Base-by-base conservation (phyloP, 2,797 vertebrate species). In the Gallinago solitaria region DNA sequence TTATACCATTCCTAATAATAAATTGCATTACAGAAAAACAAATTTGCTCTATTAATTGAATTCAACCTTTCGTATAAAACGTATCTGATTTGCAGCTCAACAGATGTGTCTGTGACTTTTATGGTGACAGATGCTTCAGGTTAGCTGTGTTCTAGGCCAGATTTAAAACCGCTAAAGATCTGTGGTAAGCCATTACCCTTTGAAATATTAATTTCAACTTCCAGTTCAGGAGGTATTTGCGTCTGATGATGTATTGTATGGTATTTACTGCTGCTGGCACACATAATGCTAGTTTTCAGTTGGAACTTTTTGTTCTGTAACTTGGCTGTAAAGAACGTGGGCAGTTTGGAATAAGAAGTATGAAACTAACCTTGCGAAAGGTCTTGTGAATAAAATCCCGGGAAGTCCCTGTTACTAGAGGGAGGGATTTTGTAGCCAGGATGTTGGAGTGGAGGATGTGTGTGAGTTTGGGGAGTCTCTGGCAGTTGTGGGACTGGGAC, bases 41-140 rank as follows among this genome's bases (percentile, higher is more conserved):
- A 35, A 87, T 56, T 47, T 56, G 30, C 47, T 81, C 30, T 60
- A 51, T 76, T 69, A 69, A 90, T 90, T 69, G 57, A 77, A 69
- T 84, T 47, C 74, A 81, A 2, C 35, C 70, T 61, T 64, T 74
- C 61, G 4, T 74, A 15, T 69, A 56, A 83, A 89, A 28, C 56
- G 1, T 12, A 14, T 60, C 65, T 77, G 75, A 37, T 56, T 67
- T 89, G 86, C 50, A 47, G 79, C n/a, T 60, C 60, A 23, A 2
- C 81, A 89, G 59, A 24, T 71, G 94, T 39, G 33, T 23, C 59
- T 48, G 6, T 67, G 85, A 67, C 89, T 83, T 71, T 80, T 68
- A 68, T 65, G 88, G 90, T 80, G 88, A 80, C 51, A 61, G 65
- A 77, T 91, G 56, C 47, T 65, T 21, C 74, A 69, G 69, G 84